Evolutionary conservation across 1,140 invertebrate species (phyloP).

Genomic region (Trissolcus basalis): DNA sequence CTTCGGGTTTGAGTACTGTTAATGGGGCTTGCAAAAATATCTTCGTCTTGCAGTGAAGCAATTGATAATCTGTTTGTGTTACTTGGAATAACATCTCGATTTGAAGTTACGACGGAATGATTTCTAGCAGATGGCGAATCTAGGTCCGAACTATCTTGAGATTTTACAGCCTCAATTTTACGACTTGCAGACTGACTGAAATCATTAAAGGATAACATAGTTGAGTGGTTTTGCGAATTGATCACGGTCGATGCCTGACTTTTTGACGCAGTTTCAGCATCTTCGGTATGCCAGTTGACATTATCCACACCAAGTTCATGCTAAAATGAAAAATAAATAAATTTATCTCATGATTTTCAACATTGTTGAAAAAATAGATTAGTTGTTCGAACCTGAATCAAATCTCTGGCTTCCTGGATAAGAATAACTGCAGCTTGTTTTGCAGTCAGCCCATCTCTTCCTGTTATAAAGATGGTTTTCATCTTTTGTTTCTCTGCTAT

Average conservation of each 20-base stretch:
- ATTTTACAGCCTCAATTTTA: no score
- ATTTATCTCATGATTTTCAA: no score
- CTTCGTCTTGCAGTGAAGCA: not conserved
- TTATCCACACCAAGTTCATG: constrained; percentile 76
- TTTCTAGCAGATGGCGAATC: not conserved
- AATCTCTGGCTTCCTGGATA: constrained; percentile 85
- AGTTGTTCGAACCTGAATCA: constrained; percentile 76
- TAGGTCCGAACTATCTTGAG: no score
- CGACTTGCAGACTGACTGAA: no score
- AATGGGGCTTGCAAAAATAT: constrained; percentile 3
- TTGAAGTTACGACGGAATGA: constrained; percentile 12
- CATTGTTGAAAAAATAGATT: no score
- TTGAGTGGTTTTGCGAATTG: not conserved
- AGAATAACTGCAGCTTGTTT: constrained; percentile 87
- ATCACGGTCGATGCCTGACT: not conserved
- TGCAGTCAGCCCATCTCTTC: constrained; percentile 87
- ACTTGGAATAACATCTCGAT: constrained; percentile 4
- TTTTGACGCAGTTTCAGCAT: constrained; percentile 22
- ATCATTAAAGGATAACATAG: no score
- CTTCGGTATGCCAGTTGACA: constrained; percentile 67
- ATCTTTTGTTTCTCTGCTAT: constrained; percentile 81
- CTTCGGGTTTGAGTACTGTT: not conserved
- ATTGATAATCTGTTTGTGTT: not conserved
- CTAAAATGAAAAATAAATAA: constrained; percentile 64
- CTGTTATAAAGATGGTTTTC: constrained; percentile 88